A percentile compares a stretch with the other conserved stretches of the same genome.
Conservation (phyloP, 1,140 invertebrate genomes). For the Penaeus indicus region DNA sequence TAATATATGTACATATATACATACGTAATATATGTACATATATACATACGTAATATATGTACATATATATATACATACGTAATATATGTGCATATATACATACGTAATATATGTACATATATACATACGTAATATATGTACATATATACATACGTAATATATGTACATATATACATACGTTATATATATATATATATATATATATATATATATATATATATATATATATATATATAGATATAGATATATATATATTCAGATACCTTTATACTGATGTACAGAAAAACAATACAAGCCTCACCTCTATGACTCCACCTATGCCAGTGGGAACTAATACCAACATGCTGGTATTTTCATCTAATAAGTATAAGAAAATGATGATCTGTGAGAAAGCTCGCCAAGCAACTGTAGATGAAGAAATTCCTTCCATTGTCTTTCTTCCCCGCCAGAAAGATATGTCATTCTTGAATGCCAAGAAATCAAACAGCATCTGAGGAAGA, state of each 20-base stretch:
- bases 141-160: too few species aligned
- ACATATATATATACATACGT: too few species aligned
- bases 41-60: too few species aligned
- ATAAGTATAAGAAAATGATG: conserved; percentile 93
- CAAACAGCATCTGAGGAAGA: conserved; percentile 87
- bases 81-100: too few species aligned
- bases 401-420: conserved; percentile 88
- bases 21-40: too few species aligned
- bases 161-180: too few species aligned
- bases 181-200: too few species aligned
- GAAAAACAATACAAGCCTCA: conserved; percentile 69
- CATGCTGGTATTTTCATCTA: conserved; percentile 93
- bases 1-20: too few species aligned
- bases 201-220: too few species aligned
- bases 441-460: conserved; percentile 95
- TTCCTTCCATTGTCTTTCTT: conserved; percentile 86
- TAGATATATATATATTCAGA: background rate
- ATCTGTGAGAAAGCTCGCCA: conserved; percentile 95
- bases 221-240: conserved; percentile 7
- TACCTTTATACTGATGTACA: background rate
- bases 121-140: too few species aligned
- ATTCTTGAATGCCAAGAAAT: conserved; percentile 98
- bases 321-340: conserved; percentile 89
- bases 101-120: too few species aligned
- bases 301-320: conserved; percentile 89